These are phyloP conservation scores for Diloba caeruleocephala DNA, from an alignment of 2,888 invertebrate genomes.

Conservation along the genomic window DNA sequence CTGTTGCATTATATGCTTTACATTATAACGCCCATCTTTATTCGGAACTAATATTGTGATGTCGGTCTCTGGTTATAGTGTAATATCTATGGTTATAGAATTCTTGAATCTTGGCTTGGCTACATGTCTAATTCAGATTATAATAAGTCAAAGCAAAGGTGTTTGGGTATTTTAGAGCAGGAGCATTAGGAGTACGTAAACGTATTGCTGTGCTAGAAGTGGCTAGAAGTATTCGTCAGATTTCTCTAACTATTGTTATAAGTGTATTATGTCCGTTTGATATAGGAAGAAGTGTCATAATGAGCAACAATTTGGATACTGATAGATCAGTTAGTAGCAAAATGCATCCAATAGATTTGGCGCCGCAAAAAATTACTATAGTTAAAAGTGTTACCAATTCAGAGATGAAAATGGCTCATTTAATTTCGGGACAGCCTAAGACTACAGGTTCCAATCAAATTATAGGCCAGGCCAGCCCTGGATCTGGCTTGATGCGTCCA, in stretches of 20 bases:
- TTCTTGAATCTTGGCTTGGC: too few species aligned
- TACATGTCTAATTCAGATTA: too few species aligned
- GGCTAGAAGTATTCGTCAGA: slow-evolving; percentile 1
- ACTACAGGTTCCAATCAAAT: slow-evolving; percentile 76
- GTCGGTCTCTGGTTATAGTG: too few species aligned
- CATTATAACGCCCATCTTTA: too few species aligned
- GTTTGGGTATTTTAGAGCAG: too few species aligned
- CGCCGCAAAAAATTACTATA: slow-evolving; percentile 86
- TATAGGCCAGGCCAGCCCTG: slow-evolving; percentile 76
- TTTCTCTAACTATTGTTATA: slow-evolving; percentile 3
- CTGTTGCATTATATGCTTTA: too few species aligned
- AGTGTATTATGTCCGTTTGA: slow-evolving; percentile 23
- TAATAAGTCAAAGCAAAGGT: too few species aligned
- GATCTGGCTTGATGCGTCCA: slow-evolving; percentile 81
- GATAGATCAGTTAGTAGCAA: slow-evolving; percentile 89
- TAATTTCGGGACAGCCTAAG: slow-evolving; percentile 79
- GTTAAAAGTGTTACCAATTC: slow-evolving; percentile 83
- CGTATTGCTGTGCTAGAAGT: slow-evolving; percentile 7
- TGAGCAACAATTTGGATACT: slow-evolving; percentile 86
- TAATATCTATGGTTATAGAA: too few species aligned
- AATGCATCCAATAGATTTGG: slow-evolving; percentile 88
- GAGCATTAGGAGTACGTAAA: slow-evolving; percentile 12
- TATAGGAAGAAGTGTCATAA: slow-evolving; percentile 57
- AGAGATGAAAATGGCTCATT: slow-evolving; percentile 85
- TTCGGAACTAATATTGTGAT: too few species aligned